phyloP scores from a whole-genome alignment of 2,113 vertebrate species.

The Atlantisia rogersi region DNA sequence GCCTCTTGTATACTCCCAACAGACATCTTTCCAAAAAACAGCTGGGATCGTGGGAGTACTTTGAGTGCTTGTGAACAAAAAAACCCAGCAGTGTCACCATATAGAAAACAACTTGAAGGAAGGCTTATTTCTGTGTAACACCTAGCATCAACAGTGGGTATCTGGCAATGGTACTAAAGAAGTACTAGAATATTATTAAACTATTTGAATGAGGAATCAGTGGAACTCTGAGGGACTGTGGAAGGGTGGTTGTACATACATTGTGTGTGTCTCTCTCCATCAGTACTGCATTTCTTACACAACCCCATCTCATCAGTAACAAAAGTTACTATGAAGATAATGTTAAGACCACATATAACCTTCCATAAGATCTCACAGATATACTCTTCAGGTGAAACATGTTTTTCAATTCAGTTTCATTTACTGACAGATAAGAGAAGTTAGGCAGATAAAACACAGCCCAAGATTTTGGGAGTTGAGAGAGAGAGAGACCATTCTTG shows the following conservation, averaged over 20 bases:
- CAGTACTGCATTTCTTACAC: neutral
- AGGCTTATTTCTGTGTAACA: neutral
- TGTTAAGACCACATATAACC: neutral
- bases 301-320: neutral
- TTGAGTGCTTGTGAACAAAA: neutral
- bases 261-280: neutral
- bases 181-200: neutral
- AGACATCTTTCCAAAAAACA: neutral
- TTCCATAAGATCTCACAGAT: neutral
- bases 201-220: neutral
- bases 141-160: neutral
- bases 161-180: neutral
- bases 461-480: neutral
- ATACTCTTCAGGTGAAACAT: neutral
- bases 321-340: neutral
- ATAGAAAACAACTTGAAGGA: neutral
- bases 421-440: neutral
- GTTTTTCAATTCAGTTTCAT: neutral
- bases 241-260: neutral
- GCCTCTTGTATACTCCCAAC: neutral
- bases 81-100: neutral
- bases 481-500: neutral
- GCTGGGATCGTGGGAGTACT: neutral
- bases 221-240: neutral
- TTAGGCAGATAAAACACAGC: neutral